Conservation (phyloP, 2,113 vertebrate genomes). For the Oenanthe oenanthe region DNA sequence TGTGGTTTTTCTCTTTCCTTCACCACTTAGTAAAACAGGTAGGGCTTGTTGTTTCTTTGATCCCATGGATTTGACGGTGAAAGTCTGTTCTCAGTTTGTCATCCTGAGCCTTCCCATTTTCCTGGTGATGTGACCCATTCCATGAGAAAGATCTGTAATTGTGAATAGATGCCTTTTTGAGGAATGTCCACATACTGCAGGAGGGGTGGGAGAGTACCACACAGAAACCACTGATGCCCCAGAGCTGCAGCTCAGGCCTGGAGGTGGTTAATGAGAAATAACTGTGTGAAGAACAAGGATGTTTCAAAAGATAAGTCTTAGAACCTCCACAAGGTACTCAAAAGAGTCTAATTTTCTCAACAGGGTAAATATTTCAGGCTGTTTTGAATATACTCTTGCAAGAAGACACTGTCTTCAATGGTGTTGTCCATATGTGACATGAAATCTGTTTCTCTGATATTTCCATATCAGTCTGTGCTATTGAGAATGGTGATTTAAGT, state of each 20-base stretch:
- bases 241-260: background rate
- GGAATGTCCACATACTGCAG: background rate
- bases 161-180: conserved; percentile 26
- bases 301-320: background rate
- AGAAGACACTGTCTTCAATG: background rate
- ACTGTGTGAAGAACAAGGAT: background rate
- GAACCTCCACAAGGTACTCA: background rate
- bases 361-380: background rate
- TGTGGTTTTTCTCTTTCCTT: conserved; percentile 17
- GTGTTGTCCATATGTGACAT: background rate
- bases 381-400: background rate
- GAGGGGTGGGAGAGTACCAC: conserved; percentile 29
- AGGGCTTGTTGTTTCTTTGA: conserved; percentile 34
- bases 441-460: background rate
- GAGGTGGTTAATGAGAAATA: background rate
- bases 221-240: background rate
- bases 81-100: conserved; percentile 30
- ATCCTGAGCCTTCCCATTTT: conserved; percentile 20
- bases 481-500: background rate
- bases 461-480: background rate
- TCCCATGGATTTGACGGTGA: conserved; percentile 26
- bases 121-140: conserved; percentile 41
- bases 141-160: conserved; percentile 23
- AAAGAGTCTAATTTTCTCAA: background rate
- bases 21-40: conserved; percentile 37